phyloP scores from a whole-genome alignment of 2,113 vertebrate species.

The Oenanthe oenanthe region DNA sequence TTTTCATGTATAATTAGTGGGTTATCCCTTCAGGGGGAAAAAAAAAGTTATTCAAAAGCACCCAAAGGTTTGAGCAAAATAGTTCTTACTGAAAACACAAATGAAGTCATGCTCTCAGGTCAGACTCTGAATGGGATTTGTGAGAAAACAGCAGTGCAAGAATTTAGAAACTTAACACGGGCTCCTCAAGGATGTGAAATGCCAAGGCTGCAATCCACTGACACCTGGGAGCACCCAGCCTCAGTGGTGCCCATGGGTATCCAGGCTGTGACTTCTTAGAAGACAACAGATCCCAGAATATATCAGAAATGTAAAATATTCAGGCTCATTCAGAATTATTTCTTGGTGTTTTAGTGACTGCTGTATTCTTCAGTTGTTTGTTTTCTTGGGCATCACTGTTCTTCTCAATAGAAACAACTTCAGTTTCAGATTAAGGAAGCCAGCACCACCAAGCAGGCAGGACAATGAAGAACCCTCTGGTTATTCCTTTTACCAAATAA shows the following conservation, averaged over 20 bases:
- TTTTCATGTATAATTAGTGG: slow-evolving; percentile 50
- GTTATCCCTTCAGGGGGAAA: not conserved
- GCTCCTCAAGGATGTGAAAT: not conserved
- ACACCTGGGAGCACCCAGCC: not conserved
- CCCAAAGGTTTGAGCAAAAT: not conserved
- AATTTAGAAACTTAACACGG: not conserved
- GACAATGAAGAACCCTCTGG: not conserved
- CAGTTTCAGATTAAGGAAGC: not conserved
- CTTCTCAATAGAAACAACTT: not conserved
- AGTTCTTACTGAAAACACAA: not conserved
- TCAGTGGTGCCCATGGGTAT: fast-evolving
- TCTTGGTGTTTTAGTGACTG: not conserved
- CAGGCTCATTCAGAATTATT: not conserved
- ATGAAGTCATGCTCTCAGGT: not conserved
- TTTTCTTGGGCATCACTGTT: not conserved
- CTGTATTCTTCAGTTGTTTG: not conserved
- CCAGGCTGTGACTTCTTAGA: not conserved
- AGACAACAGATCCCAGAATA: not conserved
- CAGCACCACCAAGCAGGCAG: not conserved
- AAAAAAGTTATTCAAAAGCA: not conserved
- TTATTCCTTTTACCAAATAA: not conserved
- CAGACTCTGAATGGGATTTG: not conserved
- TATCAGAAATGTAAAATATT: not conserved
- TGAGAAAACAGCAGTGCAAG: not conserved
- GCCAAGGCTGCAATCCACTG: not conserved